Conservation (phyloP, 2,888 invertebrate species). For the Hypolimnas misippus region DNA sequence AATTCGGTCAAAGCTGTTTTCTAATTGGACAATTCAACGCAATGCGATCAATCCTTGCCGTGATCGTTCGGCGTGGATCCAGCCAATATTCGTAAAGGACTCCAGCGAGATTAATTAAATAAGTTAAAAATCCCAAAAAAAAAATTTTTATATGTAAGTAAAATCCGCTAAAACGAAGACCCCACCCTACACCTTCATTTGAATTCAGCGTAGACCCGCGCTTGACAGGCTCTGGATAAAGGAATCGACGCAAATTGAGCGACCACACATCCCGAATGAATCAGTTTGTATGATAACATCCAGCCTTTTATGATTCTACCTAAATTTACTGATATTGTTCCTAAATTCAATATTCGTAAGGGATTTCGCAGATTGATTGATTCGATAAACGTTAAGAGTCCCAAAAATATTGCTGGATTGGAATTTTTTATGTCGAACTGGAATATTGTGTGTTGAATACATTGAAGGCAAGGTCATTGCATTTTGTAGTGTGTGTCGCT, state of each 20-base stretch:
- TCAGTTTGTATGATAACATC: constrained; percentile 63
- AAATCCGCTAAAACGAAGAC: constrained; percentile 40
- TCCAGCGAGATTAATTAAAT: too few species aligned
- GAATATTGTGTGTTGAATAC: neutral
- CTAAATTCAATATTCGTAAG: constrained; percentile 35
- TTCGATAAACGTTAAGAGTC: constrained; percentile 18
- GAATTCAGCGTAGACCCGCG: constrained; percentile 56
- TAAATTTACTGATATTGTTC: constrained; percentile 34
- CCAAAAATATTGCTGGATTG: neutral
- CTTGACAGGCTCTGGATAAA: constrained; percentile 60
- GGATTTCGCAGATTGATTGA: constrained; percentile 28
- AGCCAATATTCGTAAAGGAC: too few species aligned
- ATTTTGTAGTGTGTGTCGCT: neutral
- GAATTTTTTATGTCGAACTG: neutral
- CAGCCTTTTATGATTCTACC: constrained; percentile 36
- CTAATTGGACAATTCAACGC: too few species aligned
- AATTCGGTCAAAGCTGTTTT: too few species aligned
- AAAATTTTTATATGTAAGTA: too few species aligned
- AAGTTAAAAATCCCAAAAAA: too few species aligned
- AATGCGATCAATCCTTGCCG: too few species aligned
- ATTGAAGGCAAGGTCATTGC: neutral
- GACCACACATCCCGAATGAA: constrained; percentile 60
- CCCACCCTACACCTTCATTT: constrained; percentile 50
- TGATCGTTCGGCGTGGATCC: too few species aligned
- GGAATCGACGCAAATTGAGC: constrained; percentile 75